Conservation (phyloP, 1,140 invertebrate genomes). For the Calycopis cecrops region DNA sequence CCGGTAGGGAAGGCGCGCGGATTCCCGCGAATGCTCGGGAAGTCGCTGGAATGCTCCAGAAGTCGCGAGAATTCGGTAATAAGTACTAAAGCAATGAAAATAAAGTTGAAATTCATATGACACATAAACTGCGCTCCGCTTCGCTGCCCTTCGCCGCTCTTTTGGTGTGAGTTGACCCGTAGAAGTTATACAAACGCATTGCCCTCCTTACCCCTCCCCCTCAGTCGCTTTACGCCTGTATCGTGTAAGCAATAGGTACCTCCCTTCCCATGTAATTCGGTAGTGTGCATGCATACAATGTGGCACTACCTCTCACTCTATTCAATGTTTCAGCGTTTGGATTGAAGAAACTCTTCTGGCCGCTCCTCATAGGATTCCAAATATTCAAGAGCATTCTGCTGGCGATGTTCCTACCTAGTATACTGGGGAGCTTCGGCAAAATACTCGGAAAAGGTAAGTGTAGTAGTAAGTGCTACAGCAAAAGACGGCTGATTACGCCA, state of each 20-base stretch:
- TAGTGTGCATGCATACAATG: neutral
- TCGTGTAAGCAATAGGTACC: neutral
- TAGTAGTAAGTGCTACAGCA: slow-evolving; percentile 9
- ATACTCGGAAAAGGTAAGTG: slow-evolving; percentile 85
- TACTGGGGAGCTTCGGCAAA: slow-evolving; percentile 87
- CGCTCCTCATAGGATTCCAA: slow-evolving; percentile 85
- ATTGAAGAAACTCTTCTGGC: slow-evolving; percentile 86
- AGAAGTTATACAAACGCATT: no score
- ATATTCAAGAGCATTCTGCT: slow-evolving; percentile 87
- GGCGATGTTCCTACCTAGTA: slow-evolving; percentile 87
- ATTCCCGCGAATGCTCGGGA: no score
- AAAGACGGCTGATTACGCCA: no score
- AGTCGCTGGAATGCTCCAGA: no score
- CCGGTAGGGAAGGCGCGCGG: no score
- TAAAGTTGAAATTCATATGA: no score
- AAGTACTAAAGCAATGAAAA: no score
- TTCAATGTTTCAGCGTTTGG: slow-evolving; percentile 81
- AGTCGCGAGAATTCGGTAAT: no score
- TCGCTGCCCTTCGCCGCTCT: no score
- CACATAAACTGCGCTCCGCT: no score
- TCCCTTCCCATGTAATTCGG: neutral
- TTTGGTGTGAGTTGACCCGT: no score
- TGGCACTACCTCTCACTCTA: neutral
- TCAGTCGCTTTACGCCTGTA: neutral
- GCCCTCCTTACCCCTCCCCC: no score